Evolutionary conservation across 1,140 invertebrate genomes (phyloP).

Genomic region (Brachionus sp.): DNA sequence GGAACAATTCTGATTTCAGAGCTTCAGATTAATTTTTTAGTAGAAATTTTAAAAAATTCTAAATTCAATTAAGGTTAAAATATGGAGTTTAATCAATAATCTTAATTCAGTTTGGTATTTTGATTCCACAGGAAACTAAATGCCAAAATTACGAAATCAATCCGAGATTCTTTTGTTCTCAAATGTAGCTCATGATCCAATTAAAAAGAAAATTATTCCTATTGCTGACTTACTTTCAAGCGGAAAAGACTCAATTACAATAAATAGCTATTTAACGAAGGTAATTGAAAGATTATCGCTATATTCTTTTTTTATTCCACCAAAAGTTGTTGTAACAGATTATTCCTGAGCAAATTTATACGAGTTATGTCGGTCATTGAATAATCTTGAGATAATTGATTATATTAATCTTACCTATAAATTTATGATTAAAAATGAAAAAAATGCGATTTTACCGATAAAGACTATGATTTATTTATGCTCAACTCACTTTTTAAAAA

Average conservation of each 20-base stretch:
- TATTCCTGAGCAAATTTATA: no score
- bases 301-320: neutral
- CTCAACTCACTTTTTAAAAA: neutral
- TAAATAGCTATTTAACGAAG: neutral
- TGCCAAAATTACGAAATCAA: neutral
- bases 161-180: neutral
- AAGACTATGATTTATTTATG: neutral
- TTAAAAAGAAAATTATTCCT: neutral
- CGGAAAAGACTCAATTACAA: neutral
- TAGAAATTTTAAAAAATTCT: neutral
- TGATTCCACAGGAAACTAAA: neutral
- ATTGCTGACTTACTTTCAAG: constrained; percentile 8
- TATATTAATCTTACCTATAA: neutral
- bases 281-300: neutral
- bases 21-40: neutral
- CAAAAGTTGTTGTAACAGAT: no score
- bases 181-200: neutral
- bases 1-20: neutral
- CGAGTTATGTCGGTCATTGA: no score
- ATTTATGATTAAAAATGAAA: neutral
- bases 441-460: neutral
- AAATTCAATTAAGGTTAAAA: neutral
- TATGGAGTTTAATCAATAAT: neutral
- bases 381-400: constrained; percentile 8
- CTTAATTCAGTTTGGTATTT: constrained; percentile 4